Conservation (phyloP, 2,797 vertebrate species). For the Bradypodion pumilum region DNA sequence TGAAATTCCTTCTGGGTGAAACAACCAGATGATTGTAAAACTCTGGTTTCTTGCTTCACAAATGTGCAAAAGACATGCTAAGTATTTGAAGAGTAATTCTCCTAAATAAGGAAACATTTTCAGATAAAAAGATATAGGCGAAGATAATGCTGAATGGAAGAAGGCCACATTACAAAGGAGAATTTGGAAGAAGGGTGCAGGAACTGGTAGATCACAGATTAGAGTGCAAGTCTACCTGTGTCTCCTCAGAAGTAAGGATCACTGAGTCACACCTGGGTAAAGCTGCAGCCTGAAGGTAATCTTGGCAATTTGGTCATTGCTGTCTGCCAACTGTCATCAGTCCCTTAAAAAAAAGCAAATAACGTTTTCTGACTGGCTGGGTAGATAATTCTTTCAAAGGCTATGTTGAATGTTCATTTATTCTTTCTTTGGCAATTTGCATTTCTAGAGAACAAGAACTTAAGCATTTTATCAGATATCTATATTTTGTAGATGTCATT, state of each 20-base stretch:
- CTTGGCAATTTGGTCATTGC: neutral
- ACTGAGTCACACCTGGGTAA: neutral
- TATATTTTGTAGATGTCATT: no score
- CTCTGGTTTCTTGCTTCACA: neutral
- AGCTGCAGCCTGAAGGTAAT: neutral
- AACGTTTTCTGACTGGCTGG: neutral
- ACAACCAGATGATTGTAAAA: neutral
- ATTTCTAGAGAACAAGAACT: no score
- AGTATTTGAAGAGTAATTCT: accelerated
- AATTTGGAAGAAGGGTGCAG: no score
- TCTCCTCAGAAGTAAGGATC: neutral
- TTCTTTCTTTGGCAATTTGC: neutral
- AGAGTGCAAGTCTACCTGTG: neutral
- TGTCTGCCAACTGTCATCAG: neutral
- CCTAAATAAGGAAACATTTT: neutral
- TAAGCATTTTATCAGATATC: neutral
- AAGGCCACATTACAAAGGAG: neutral
- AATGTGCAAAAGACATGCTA: neutral
- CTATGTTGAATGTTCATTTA: neutral
- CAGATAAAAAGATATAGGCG: neutral
- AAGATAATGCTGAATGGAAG: neutral
- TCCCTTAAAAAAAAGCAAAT: neutral
- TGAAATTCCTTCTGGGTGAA: neutral
- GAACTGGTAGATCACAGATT: neutral
- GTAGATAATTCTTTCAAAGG: neutral